Conservation (phyloP, 2,113 vertebrate species). For the Ictalurus punctatus region DNA sequence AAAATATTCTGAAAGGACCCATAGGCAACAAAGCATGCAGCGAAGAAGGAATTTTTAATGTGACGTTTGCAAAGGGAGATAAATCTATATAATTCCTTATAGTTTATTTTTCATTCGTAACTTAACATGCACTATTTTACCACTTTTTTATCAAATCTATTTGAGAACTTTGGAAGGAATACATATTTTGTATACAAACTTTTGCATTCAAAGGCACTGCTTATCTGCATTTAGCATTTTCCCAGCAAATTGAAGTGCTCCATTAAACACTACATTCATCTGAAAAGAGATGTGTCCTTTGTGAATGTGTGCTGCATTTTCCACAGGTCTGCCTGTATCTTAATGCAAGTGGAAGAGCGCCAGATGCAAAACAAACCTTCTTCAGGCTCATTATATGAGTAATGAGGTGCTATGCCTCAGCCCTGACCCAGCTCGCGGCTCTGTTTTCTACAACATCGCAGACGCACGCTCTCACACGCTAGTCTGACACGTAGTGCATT, state of each 20-base stretch:
- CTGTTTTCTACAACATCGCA: constrained; percentile 63
- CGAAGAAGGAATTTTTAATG: neutral
- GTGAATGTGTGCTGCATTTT: constrained; percentile 50
- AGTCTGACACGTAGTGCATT: constrained; percentile 32
- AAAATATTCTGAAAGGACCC: neutral
- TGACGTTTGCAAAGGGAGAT: neutral
- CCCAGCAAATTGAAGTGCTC: neutral
- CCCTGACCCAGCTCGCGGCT: constrained; percentile 63
- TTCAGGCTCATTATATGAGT: constrained; percentile 64
- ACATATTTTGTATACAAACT: neutral
- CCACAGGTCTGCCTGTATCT: constrained; percentile 59
- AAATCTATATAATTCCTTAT: neutral
- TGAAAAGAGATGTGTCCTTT: constrained; percentile 22
- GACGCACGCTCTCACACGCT: constrained; percentile 46
- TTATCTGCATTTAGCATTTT: neutral
- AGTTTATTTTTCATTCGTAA: neutral
- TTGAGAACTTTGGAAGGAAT: neutral
- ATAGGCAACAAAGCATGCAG: neutral
- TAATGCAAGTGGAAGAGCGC: constrained; percentile 63
- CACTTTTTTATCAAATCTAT: neutral
- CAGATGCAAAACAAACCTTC: constrained; percentile 66
- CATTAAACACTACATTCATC: constrained; percentile 9
- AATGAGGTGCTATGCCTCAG: constrained; percentile 69
- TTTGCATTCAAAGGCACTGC: neutral
- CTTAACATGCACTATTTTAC: neutral